Evolutionary conservation across 2,888 invertebrate genomes (phyloP).

Genomic region (Eugnorisma glareosa): DNA sequence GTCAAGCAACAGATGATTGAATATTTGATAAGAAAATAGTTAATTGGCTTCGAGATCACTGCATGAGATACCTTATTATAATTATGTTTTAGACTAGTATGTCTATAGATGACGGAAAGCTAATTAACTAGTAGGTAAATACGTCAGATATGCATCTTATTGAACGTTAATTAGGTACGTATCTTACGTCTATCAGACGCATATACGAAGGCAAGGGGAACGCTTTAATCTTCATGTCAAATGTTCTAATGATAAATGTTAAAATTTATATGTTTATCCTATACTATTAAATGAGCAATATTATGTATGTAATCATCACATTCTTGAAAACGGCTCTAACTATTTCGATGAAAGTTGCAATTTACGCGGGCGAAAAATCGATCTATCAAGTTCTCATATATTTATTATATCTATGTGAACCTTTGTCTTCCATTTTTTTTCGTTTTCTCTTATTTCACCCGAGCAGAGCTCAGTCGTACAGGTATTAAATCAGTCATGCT

Average conservation of each 20-base stretch:
- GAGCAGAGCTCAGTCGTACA: no score
- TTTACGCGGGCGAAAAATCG: no score
- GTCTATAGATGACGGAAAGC: background rate
- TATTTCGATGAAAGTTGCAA: no score
- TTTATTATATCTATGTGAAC: no score
- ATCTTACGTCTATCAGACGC: background rate
- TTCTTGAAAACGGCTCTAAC: no score
- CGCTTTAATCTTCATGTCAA: background rate
- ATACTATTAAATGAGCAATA: no score
- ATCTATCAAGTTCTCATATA: no score
- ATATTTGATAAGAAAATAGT: conserved; percentile 23
- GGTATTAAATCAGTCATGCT: no score
- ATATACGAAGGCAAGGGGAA: background rate
- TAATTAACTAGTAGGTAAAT: conserved; percentile 25
- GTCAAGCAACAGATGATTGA: background rate
- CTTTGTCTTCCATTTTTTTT: no score
- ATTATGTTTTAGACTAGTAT: conserved; percentile 17
- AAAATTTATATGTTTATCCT: no score
- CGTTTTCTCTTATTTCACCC: no score
- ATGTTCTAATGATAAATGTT: background rate
- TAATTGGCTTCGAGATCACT: conserved; percentile 24
- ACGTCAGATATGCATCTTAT: background rate
- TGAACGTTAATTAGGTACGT: background rate
- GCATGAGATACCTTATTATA: conserved; percentile 8
- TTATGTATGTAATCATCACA: no score